Conservation (phyloP, 2,797 vertebrate genomes). For the Anguilla pacifica region DNA sequence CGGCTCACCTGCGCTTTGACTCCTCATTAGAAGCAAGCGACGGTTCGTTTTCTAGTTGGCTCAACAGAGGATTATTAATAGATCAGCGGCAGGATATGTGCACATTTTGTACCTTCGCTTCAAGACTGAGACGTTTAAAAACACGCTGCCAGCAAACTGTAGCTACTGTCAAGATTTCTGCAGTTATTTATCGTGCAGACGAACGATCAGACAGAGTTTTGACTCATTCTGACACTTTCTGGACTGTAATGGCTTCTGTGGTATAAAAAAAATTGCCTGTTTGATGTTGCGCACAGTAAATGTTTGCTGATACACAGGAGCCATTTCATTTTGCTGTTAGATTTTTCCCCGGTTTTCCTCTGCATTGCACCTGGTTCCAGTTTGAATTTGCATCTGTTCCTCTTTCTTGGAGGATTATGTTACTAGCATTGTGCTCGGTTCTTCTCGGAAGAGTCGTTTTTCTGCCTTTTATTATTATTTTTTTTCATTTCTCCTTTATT, state of each 20-base stretch:
- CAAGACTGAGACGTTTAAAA: neutral
- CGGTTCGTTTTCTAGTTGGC: neutral
- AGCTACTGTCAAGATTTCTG: neutral
- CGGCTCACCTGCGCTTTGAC: neutral
- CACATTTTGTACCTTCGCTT: neutral
- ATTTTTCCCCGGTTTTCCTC: neutral
- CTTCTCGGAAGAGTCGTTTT: constrained; percentile 15
- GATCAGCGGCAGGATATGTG: neutral
- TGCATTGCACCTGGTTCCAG: neutral
- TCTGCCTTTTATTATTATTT: neutral
- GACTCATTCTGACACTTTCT: neutral
- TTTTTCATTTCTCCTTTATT: too few relatives aligned
- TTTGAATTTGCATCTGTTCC: neutral
- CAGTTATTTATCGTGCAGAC: neutral
- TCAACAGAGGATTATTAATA: neutral
- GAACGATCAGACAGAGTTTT: neutral
- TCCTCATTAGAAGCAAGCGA: neutral
- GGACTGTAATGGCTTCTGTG: neutral
- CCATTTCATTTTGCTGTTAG: neutral
- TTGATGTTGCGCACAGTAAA: neutral
- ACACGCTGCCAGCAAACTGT: neutral
- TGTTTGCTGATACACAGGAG: neutral
- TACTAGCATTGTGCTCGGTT: constrained; percentile 9
- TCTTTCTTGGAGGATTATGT: constrained; percentile 17
- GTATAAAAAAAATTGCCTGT: neutral